These are phyloP conservation scores for Diaphora mendica DNA, from an alignment of 2,888 invertebrate species.

Conservation along the genomic window DNA sequence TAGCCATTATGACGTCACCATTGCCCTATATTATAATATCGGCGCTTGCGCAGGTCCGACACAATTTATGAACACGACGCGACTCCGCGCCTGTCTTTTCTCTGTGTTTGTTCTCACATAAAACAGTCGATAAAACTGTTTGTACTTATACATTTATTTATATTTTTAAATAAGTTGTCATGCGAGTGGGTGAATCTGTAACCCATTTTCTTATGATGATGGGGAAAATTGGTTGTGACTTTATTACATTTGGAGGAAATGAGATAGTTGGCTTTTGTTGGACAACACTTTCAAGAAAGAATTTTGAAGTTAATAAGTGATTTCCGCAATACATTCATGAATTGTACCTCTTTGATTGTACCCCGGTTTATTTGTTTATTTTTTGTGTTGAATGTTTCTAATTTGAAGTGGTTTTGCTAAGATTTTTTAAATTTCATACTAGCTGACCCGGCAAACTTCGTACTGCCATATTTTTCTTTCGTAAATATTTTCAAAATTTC, in stretches of 20 bases:
- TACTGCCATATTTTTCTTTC: no score
- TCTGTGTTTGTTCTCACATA: constrained; percentile 11
- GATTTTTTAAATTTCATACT: no score
- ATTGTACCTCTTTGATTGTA: no score
- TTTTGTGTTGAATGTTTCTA: no score
- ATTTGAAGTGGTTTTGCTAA: no score
- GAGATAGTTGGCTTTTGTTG: not conserved
- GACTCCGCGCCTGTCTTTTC: constrained; percentile 13
- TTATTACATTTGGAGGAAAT: not conserved
- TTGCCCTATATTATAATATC: constrained; percentile 47
- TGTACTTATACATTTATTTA: constrained; percentile 11
- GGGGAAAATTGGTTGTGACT: not conserved
- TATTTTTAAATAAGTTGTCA: constrained; percentile 4
- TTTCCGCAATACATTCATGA: no score
- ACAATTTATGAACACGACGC: constrained; percentile 39
- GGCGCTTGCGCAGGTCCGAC: constrained; percentile 42
- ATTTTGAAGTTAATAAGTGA: no score
- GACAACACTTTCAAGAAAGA: not conserved
- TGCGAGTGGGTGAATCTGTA: not conserved
- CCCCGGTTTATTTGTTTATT: no score
- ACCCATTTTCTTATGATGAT: not conserved
- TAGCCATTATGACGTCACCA: constrained; percentile 41
- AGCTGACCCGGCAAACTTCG: no score
- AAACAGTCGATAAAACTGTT: constrained; percentile 10
- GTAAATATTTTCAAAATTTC: no score